Evolutionary conservation across 35 echinoderm and acorn worm genomes (phyloP), one percentile per base, ranked within the genome.

Genomic region (Ophiothrix spiculata): DNA sequence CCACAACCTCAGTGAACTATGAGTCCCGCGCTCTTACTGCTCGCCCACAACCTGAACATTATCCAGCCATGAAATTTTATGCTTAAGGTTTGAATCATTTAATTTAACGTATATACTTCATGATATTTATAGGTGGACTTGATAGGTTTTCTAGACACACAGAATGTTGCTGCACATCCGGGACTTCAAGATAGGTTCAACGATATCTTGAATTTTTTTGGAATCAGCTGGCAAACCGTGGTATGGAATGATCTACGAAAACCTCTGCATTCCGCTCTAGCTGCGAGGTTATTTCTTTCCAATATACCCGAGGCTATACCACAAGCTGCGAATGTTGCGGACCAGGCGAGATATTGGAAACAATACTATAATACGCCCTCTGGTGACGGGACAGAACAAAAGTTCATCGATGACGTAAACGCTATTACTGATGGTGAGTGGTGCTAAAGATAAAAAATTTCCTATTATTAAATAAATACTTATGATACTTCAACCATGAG

Each of bases 341-440:
- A 29, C 4, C 81, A 83, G 36, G 81, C 81, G 23, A 23, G 42
- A 29, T 83, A 83, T 32, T 83, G 81, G 81, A 64, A 83, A 36
- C 19, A 36, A 1, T 34, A 83, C 46, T 83, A 83, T 49, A 83
- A 83, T 32, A 83, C 41, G 1, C 29, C 29, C 25, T 0, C n/a
- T 33, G 45, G 36, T 60, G 81, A 0, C 28, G 33, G 81, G 40
- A 56, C 23, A 34, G 81, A 1, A 31, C 21, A 56, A 23, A 32
- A 56, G 1, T 83, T 83, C 29, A 60, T 64, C 8, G 45, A 8
- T 11, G 45, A 54, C 8, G 45, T 54, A 8, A 54, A 54, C n/a
- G n/a, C n/a, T n/a, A n/a, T n/a, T n/a, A n/a, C n/a, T n/a, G n/a
- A n/a, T n/a, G n/a, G n/a, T n/a, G n/a, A n/a, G n/a, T n/a, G n/a